Evolutionary conservation across 2,797 vertebrate genomes (phyloP), one percentile per base, ranked within the genome.

Genomic region (Manis crassicaudata): DNA sequence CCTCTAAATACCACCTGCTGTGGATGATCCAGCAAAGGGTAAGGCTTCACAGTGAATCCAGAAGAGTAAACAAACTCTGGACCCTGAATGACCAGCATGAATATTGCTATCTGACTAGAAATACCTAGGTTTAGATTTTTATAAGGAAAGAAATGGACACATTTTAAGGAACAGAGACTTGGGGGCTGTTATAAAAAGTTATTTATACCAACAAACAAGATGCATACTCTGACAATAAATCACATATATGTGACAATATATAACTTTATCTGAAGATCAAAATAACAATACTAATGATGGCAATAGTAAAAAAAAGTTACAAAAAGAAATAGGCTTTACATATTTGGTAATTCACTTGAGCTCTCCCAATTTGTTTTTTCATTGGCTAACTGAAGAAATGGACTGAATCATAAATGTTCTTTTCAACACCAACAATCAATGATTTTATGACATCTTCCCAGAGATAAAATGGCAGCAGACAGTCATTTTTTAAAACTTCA

Each of bases 311-410:
- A 90, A 81, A 72, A 84, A 46, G 27, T 50, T 21, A 37, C 14
- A 7, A 81, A 95, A 93, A 82, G 12, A 62, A 81, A 52, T 21
- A 73, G 21, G 5, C 2, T 84, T 84, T 79, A 3, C 1, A 77
- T 73, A 85, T 50, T 77, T 81, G 32, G 29, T 79, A 77, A 92
- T 82, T 85, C 23, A 9, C 23, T 50, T 90, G 43, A 72, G 72
- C 12, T 91, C n/a, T 79, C 10, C 18, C 27, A 70, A 9, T 82
- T 84, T 70, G 23, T 40, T 85, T 89, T 70, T 81, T 32, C 43
- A 46, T n/a, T 72, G n/a, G 16, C 54, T 94, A 84, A 82, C 91
- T 88, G 81, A 86, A 52, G 37, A 86, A 67, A 20, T 86, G 18
- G 14, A 82, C 27, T 79, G n/a, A 94, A 82, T 87, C 29, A 58